Conservation (phyloP, 2,797 vertebrate species). For the Peromyscus aztecus region DNA sequence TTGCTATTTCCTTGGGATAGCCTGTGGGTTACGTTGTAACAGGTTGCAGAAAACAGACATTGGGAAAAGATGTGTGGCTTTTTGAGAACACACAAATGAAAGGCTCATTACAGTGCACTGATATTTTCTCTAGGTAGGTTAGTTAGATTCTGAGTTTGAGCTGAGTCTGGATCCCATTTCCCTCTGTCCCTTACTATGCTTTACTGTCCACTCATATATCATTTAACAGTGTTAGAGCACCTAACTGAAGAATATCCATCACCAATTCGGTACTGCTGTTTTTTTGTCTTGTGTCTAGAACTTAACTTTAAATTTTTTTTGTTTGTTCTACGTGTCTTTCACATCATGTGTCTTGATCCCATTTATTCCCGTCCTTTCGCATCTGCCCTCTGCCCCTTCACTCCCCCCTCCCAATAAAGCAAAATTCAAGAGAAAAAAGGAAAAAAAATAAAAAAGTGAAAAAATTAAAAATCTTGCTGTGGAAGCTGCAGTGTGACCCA, state of each 20-base stretch:
- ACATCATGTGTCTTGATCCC: background rate
- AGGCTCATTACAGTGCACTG: background rate
- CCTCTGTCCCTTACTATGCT: background rate
- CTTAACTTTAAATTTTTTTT: background rate
- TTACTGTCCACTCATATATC: background rate
- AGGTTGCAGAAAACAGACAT: slow-evolving; percentile 57
- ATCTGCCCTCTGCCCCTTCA: background rate
- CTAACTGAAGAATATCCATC: background rate
- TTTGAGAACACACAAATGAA: background rate
- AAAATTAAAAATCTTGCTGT: background rate
- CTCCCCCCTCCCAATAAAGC: background rate
- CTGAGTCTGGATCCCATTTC: background rate
- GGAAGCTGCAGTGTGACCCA: background rate
- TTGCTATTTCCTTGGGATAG: slow-evolving; percentile 83
- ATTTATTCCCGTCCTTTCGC: background rate
- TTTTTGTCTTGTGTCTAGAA: background rate
- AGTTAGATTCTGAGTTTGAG: background rate
- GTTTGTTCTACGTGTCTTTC: background rate
- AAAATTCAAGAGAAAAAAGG: background rate
- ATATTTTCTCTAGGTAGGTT: background rate
- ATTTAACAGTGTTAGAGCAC: background rate
- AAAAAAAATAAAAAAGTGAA: background rate
- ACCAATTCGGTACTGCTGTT: background rate
- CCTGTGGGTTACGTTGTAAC: slow-evolving; percentile 58
- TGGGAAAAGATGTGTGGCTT: slow-evolving; percentile 10